phyloP scores from a whole-genome alignment of 2,888 invertebrate species.

The Troides aeacus region DNA sequence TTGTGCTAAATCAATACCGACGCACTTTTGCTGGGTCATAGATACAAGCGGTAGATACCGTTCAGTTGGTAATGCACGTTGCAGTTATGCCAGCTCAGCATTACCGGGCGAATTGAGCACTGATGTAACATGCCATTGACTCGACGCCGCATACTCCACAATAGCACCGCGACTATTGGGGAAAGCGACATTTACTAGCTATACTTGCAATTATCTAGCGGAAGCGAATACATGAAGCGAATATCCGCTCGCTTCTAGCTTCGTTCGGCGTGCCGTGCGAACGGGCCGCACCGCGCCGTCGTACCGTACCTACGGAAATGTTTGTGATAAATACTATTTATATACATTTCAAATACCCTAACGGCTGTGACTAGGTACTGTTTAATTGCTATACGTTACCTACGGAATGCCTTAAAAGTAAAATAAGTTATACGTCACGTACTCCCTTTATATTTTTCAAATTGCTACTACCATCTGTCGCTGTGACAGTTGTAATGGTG shows the following conservation, averaged over 20 bases:
- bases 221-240: slow-evolving; percentile 72
- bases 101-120: slow-evolving; percentile 31
- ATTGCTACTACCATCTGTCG: too few species aligned
- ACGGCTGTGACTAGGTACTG: slow-evolving; percentile 9
- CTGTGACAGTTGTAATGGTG: too few species aligned
- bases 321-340: slow-evolving; percentile 29
- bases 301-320: slow-evolving; percentile 15
- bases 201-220: slow-evolving; percentile 67
- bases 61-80: slow-evolving; percentile 2
- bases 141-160: slow-evolving; percentile 24
- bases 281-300: background rate
- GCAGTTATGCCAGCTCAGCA: slow-evolving; percentile 22
- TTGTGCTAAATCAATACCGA: too few species aligned
- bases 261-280: slow-evolving; percentile 27
- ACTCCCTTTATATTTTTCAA: too few species aligned
- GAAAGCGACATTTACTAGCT: slow-evolving; percentile 42
- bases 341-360: slow-evolving; percentile 24
- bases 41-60: slow-evolving; percentile 8
- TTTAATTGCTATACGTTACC: slow-evolving; percentile 8
- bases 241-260: slow-evolving; percentile 58
- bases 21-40: slow-evolving; percentile 9
- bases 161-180: slow-evolving; percentile 28
- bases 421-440: too few species aligned
- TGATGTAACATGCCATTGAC: slow-evolving; percentile 32
- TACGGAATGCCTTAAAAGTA: too few species aligned